Base-by-base conservation (phyloP, 2,797 vertebrate genomes). In the Sylvilagus floridanus region DNA sequence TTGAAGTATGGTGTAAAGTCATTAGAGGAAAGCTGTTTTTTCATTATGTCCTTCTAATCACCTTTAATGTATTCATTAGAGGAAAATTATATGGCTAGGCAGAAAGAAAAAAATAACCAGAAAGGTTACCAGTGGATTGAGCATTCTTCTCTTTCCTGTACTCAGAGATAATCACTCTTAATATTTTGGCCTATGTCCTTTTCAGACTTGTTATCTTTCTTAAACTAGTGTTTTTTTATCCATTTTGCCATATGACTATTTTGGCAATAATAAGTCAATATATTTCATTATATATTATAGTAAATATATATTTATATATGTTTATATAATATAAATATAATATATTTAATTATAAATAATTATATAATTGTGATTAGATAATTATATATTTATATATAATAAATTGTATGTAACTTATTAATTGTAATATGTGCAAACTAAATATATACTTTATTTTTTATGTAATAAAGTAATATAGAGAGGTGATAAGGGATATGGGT, bases 161-260 rank as follows among this genome's bases (percentile, higher is more conserved):
- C 37, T 90, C 88, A 84, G 60, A 84, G 76, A 82, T 81, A 91
- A 85, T 79, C 54, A 94, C 35, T 54, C 7, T 92, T 85, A 85
- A 57, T 69, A 54, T 79, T 88, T 84, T 89, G 69, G 5, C 24
- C 30, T 90, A 0, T 86, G 16, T 32, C 37, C 17, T 47, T 78
- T 79, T 89, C 5, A 87, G 35, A 30, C 60, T 84, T 76, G 1
- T 76, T 90, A 52, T 52, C 57, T 89, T 87, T 62, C 35, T 84
- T 90, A 78, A 92, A 42, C 24, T 86, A 63, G 22, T 84, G 52
- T 47, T 65, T 93, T 93, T 84, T 85, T 76, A 75, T 76, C 37
- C 5, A 26, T 95, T 95, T 88, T 85, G 28, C 13, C 30, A 14
- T 95, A 16, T 47, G 0, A 73, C 24, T 83, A 85, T 83, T 19